phyloP scores from a whole-genome alignment of 1,140 invertebrate species.

The Calephelis virginiensis region DNA sequence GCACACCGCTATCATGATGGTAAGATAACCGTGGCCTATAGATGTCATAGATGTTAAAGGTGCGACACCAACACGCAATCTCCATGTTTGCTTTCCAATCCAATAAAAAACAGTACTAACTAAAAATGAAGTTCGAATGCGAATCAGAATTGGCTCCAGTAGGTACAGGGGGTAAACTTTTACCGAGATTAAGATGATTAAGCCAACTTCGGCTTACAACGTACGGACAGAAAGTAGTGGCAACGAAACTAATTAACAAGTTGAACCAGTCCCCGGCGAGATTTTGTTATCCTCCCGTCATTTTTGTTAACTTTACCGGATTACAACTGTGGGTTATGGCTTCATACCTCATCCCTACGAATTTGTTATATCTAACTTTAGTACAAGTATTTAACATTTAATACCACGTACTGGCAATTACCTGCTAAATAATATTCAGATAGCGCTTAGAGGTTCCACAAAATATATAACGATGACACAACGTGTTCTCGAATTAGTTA shows the following conservation, averaged over 20 bases:
- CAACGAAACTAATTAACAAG: constrained; percentile 49
- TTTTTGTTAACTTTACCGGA: constrained; percentile 35
- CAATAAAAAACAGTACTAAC: no score
- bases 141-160: neutral
- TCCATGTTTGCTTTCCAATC: no score
- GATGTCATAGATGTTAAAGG: no score
- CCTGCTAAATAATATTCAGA: no score
- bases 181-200: constrained; percentile 10
- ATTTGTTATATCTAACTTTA: neutral
- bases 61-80: no score
- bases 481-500: no score
- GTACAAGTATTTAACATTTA: no score
- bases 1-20: no score
- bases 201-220: constrained; percentile 8
- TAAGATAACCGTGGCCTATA: no score
- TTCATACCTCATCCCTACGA: neutral
- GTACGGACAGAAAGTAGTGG: constrained; percentile 39
- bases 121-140: neutral
- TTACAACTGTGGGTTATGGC: neutral
- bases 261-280: constrained; percentile 33
- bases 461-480: no score
- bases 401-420: no score
- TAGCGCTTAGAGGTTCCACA: no score
- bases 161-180: neutral
- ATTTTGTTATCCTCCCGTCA: constrained; percentile 40